These are phyloP conservation scores for Apis laboriosa DNA, from an alignment of 1,140 invertebrate genomes.

Conservation along the genomic window DNA sequence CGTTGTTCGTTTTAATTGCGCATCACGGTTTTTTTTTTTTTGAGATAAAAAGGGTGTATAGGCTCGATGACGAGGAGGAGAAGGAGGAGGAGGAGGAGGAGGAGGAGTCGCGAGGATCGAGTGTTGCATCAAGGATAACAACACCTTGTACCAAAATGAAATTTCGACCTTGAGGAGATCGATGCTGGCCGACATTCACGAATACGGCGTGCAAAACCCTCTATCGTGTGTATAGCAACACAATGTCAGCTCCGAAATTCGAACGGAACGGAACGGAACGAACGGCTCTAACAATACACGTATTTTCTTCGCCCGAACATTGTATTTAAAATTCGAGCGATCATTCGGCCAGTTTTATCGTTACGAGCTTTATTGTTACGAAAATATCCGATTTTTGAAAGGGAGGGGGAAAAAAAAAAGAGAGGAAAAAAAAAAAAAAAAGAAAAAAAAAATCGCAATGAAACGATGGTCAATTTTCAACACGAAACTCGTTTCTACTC, in stretches of 20 bases:
- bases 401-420: background rate
- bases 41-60: background rate
- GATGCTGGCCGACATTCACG: background rate
- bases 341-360: background rate
- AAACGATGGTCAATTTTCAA: slow-evolving; percentile 55
- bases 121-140: background rate
- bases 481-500: slow-evolving; percentile 53
- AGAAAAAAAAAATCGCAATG: slow-evolving; percentile 29
- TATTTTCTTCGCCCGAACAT: background rate
- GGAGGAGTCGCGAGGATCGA: background rate
- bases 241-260: background rate
- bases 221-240: background rate
- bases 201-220: slow-evolving; percentile 10
- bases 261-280: no score
- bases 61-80: no score
- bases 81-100: no score
- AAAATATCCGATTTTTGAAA: slow-evolving; percentile 10
- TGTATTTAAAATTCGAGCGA: background rate
- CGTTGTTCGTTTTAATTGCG: background rate
- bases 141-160: slow-evolving; percentile 10
- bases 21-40: background rate
- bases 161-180: slow-evolving; percentile 23
- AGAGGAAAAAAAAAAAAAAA: background rate
- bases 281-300: background rate
- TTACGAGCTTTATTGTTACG: slow-evolving; percentile 3